Base-by-base conservation (phyloP, 2,113 vertebrate species). In the Bostrychus sinensis region DNA sequence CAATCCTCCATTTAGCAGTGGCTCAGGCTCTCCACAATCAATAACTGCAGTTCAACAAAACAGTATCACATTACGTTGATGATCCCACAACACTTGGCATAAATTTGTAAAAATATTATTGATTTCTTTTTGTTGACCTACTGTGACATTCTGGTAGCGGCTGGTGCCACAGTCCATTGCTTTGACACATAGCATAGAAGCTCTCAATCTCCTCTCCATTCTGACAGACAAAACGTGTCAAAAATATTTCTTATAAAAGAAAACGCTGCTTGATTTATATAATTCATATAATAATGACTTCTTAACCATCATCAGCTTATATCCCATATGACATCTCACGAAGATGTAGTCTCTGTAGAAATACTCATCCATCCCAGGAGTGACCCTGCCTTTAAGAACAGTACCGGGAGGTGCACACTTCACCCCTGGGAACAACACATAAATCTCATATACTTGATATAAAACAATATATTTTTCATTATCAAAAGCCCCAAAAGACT, bases 221-320 rank as follows among this genome's bases (percentile, higher is more conserved):
- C 92, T 93, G 67, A 72, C 2, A 69, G 19, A 62, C 11, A 45
- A 22, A 51, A 30, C 2, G 17, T 12, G 12, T 51, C 19, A 16
- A 19, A 48, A 14, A 22, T 17, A 42, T 42, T 2, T 22, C n/a
- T n/a, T n/a, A n/a, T n/a, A n/a, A n/a, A n/a, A n/a, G n/a, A n/a
- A n/a, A n/a, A n/a, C n/a, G n/a, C n/a, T n/a, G n/a, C n/a, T n/a
- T n/a, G n/a, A n/a, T n/a, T n/a, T n/a, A n/a, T n/a, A n/a, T n/a
- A n/a, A n/a, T n/a, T n/a, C n/a, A 48, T 12, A 48, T 1, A 23
- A 25, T 23, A 48, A 20, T 23, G 20, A 25, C 4, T 25, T 11
- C 45, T 62, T 70, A 17, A 92, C 92, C 89, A 56, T 80, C 88
- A 92, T 91, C 30, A 92, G 71, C 72, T 91, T 92, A 82, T 91